Evolutionary conservation across 2,797 vertebrate species (phyloP).

Genomic region (Neostethus bicornis): DNA sequence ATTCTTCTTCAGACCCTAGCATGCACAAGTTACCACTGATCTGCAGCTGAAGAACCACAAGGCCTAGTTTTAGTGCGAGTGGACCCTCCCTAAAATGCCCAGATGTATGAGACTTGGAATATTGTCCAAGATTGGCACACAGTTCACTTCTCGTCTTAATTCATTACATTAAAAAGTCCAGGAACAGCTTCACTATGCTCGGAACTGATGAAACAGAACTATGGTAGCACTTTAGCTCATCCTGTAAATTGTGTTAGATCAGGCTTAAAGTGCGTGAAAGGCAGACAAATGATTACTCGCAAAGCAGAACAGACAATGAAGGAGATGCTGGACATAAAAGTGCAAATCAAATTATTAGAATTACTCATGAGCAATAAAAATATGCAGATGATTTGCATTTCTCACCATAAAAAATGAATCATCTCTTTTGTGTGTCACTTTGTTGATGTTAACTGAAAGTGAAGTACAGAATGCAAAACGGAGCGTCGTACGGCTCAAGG

Average conservation of each 20-base stretch:
- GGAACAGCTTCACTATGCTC: slow-evolving; percentile 46
- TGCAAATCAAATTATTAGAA: background rate
- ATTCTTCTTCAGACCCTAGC: too few species aligned
- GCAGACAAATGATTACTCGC: background rate
- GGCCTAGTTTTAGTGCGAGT: too few species aligned
- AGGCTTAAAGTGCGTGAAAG: slow-evolving; percentile 20
- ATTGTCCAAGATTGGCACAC: slow-evolving; percentile 43
- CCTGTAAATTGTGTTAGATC: slow-evolving; percentile 38
- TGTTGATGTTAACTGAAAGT: slow-evolving; percentile 28
- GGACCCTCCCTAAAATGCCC: too few species aligned
- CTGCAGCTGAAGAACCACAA: too few species aligned
- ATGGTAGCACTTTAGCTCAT: slow-evolving; percentile 35
- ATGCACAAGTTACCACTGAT: too few species aligned
- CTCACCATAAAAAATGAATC: slow-evolving; percentile 15
- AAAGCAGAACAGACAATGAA: background rate
- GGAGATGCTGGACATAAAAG: slow-evolving; percentile 5
- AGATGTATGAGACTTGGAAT: slow-evolving; percentile 52
- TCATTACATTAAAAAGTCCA: background rate
- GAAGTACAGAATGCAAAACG: slow-evolving; percentile 18
- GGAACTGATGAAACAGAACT: slow-evolving; percentile 30
- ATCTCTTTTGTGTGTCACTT: slow-evolving; percentile 6
- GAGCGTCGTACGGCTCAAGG: slow-evolving; percentile 30
- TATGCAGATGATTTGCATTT: slow-evolving; percentile 13
- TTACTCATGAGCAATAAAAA: slow-evolving; percentile 25
- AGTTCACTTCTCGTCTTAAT: too few species aligned